Evolutionary conservation across 2,797 vertebrate genomes (phyloP).

Genomic region (Neoniphon sammara): DNA sequence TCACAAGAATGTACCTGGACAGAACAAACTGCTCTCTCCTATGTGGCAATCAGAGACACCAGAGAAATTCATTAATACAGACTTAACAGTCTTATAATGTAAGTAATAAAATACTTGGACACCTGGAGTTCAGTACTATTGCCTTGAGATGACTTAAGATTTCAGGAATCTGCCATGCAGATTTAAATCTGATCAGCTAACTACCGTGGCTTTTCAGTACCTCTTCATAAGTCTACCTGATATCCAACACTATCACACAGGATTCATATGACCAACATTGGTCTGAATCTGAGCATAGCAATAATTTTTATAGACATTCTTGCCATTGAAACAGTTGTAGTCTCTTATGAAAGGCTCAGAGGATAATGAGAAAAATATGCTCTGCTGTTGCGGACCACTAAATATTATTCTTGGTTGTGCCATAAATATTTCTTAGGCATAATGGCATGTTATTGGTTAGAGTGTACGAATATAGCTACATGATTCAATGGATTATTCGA

Average conservation of each 20-base stretch:
- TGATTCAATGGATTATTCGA: constrained; percentile 14
- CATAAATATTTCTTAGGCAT: neutral
- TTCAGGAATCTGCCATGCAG: neutral
- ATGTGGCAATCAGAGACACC: neutral
- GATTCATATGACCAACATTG: neutral
- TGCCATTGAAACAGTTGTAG: neutral
- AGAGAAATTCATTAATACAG: neutral
- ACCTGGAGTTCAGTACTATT: neutral
- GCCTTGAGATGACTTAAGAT: neutral
- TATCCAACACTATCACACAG: neutral
- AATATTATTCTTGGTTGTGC: neutral
- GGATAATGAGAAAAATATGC: neutral
- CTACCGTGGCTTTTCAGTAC: neutral
- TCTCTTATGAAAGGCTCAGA: neutral
- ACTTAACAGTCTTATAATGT: neutral
- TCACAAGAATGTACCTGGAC: neutral
- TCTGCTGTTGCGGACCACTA: neutral
- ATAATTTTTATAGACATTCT: neutral
- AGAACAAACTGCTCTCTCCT: neutral
- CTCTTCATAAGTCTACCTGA: neutral
- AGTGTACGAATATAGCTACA: constrained; percentile 13
- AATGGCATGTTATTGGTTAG: constrained; percentile 45
- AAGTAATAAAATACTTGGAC: neutral
- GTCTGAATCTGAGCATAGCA: neutral
- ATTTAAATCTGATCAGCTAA: neutral